phyloP scores from a whole-genome alignment of 2,113 vertebrate species.

The Uria lomvia region DNA sequence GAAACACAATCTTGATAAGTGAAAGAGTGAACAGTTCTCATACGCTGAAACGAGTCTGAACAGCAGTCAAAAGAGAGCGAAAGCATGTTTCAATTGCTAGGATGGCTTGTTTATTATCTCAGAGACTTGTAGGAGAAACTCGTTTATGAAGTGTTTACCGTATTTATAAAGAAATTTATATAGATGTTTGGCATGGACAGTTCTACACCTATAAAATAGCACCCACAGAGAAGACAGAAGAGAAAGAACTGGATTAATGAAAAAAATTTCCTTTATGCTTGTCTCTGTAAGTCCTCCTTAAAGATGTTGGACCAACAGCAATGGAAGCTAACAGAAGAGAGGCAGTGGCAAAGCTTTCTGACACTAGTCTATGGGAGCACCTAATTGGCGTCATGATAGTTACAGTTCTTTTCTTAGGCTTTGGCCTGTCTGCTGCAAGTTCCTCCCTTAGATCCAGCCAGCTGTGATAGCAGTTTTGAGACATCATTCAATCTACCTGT shows the following conservation, averaged over 20 bases:
- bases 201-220: neutral
- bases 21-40: neutral
- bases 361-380: neutral
- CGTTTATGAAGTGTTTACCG: constrained; percentile 47
- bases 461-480: neutral
- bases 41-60: constrained; percentile 25
- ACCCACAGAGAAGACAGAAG: neutral
- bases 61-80: neutral
- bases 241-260: neutral
- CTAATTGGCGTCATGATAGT: neutral
- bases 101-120: neutral
- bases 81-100: neutral
- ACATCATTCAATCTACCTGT: neutral
- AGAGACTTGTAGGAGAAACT: constrained; percentile 3
- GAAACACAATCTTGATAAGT: constrained; percentile 46
- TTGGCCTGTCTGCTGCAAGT: neutral
- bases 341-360: neutral
- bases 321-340: neutral
- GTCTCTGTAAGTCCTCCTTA: neutral
- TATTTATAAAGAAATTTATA: neutral
- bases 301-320: neutral
- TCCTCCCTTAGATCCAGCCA: neutral
- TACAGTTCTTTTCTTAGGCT: neutral
- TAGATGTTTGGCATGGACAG: neutral
- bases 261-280: neutral